phyloP scores from a whole-genome alignment of 2,113 vertebrate genomes.

The Macroglossus sobrinus region DNA sequence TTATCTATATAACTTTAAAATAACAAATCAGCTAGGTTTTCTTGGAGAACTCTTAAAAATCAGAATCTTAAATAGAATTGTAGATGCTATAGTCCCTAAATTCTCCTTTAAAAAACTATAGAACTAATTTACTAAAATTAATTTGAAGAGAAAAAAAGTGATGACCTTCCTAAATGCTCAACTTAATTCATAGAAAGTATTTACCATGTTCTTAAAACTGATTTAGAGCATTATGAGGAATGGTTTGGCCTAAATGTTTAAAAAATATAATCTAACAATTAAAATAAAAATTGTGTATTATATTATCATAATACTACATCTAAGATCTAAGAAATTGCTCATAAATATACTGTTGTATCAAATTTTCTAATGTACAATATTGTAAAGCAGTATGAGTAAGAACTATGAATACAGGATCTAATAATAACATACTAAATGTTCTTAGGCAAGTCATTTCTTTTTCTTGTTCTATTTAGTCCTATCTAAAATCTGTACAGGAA shows the following conservation, averaged over 20 bases:
- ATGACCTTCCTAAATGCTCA: neutral
- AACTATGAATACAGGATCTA: neutral
- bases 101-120: neutral
- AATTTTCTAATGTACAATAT: neutral
- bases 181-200: neutral
- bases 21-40: neutral
- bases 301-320: neutral
- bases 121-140: conserved; percentile 12
- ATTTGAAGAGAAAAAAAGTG: neutral
- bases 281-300: neutral
- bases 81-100: neutral
- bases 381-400: neutral
- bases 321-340: neutral
- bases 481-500: neutral
- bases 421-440: neutral
- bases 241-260: neutral
- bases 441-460: neutral
- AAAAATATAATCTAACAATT: neutral
- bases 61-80: neutral
- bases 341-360: neutral
- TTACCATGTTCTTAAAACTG: neutral
- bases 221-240: neutral
- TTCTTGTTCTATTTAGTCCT: neutral
- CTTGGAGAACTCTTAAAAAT: neutral
- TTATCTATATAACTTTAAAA: neutral